These are phyloP conservation scores for Taxidea taxus DNA, from an alignment of 2,113 vertebrate genomes.

Conservation along the genomic window DNA sequence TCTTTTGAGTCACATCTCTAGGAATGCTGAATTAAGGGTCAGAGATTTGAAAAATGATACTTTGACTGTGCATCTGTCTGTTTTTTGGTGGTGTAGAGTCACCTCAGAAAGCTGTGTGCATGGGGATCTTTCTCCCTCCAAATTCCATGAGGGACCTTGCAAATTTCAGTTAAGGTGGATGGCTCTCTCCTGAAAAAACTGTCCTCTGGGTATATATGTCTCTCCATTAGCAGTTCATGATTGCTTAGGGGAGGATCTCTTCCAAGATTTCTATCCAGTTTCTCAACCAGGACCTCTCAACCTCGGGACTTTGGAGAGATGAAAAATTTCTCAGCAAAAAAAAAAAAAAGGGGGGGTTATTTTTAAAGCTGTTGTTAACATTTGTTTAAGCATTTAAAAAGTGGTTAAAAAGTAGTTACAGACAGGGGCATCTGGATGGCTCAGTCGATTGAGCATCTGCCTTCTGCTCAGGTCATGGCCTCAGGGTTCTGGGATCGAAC, in stretches of 20 bases:
- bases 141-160: no score
- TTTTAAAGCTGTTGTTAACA: background rate
- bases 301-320: background rate
- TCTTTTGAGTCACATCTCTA: background rate
- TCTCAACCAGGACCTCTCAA: background rate
- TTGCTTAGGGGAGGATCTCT: background rate
- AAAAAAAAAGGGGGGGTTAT: background rate
- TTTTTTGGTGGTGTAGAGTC: background rate
- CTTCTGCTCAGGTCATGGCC: no score
- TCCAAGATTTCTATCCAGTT: background rate
- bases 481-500: no score
- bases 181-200: background rate
- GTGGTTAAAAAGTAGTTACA: background rate
- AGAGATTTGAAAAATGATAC: background rate
- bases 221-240: background rate
- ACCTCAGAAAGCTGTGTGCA: background rate
- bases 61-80: background rate
- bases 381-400: background rate
- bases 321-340: background rate
- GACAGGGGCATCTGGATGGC: background rate
- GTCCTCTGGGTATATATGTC: background rate
- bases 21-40: background rate
- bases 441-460: no score
- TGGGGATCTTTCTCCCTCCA: background rate
- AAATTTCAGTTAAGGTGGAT: background rate